Evolutionary conservation across 2,888 invertebrate species (phyloP).

Genomic region (Liodrosophila aerea): DNA sequence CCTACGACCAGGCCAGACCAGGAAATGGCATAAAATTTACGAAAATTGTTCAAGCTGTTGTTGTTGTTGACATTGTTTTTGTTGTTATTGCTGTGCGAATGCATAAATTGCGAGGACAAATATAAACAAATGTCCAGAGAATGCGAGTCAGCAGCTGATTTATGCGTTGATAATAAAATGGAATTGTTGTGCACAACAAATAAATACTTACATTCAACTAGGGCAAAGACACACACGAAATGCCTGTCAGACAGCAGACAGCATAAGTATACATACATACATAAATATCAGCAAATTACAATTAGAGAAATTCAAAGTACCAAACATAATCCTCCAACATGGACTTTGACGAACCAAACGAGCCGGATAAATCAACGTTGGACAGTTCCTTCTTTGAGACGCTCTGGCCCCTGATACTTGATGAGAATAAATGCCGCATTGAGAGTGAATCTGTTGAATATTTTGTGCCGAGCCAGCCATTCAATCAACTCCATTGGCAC

Average conservation of each 20-base stretch:
- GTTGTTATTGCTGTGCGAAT: conserved; percentile 49
- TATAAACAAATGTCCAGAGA: conserved; percentile 56
- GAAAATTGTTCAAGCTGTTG: conserved; percentile 32
- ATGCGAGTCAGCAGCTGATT: conserved; percentile 55
- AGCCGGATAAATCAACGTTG: conserved; percentile 24
- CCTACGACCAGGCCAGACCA: conserved; percentile 42
- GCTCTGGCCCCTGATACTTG: conserved; percentile 75
- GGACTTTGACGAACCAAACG: neutral
- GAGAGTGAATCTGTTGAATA: conserved; percentile 36
- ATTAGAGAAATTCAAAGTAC: conserved; percentile 60
- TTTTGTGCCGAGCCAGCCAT: conserved; percentile 60
- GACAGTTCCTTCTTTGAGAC: conserved; percentile 62
- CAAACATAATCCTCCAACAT: conserved; percentile 12
- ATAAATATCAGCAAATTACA: conserved; percentile 32
- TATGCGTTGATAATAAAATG: conserved; percentile 71
- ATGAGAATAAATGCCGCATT: conserved; percentile 64
- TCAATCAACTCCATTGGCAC: conserved; percentile 65
- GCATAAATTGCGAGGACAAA: conserved; percentile 67
- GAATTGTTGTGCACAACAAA: conserved; percentile 44
- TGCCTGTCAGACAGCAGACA: conserved; percentile 26
- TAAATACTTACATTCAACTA: conserved; percentile 7
- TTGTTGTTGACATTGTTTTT: conserved; percentile 31
- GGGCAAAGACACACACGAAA: conserved; percentile 4
- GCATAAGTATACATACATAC: conserved; percentile 1
- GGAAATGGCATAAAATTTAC: conserved; percentile 61